These are phyloP conservation scores for Collichthys lucidus DNA, from an alignment of 2,113 vertebrate genomes.

Conservation along the genomic window DNA sequence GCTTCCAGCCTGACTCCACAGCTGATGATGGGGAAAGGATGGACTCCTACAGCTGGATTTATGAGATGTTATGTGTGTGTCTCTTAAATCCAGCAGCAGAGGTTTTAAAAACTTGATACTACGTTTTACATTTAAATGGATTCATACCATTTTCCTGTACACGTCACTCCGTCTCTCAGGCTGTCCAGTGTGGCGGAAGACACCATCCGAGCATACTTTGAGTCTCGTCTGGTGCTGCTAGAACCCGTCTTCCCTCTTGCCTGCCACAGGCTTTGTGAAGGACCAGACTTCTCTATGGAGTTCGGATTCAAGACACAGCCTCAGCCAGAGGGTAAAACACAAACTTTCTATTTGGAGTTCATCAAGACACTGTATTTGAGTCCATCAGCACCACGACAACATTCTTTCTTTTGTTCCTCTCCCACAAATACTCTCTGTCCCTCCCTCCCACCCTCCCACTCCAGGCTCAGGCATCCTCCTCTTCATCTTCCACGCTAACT, in stretches of 20 bases:
- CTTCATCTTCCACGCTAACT: constrained; percentile 96
- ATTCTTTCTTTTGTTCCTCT: not conserved
- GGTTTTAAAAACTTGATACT: not conserved
- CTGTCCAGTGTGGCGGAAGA: constrained; percentile 93
- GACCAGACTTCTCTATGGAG: constrained; percentile 93
- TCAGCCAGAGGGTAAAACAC: constrained; percentile 89
- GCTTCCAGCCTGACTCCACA: not conserved
- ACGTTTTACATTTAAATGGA: not conserved
- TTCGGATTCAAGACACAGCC: constrained; percentile 91
- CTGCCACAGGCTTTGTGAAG: constrained; percentile 94
- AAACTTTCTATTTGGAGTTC: not conserved
- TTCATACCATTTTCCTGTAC: not conserved
- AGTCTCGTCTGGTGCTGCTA: constrained; percentile 89
- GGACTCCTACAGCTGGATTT: not conserved
- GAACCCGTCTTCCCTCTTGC: constrained; percentile 94
- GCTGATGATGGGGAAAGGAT: not conserved
- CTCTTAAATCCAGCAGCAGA: too few relatives aligned
- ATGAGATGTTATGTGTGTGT: too few relatives aligned
- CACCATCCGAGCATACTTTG: constrained; percentile 92
- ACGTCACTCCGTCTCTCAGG: constrained; percentile 69
- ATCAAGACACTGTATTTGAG: not conserved
- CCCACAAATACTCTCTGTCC: not conserved
- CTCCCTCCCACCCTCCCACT: not conserved
- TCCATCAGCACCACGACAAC: not conserved
- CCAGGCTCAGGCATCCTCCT: constrained; percentile 94